Conservation (phyloP, 2,888 invertebrate species). For the Heliconius ismenius region DNA sequence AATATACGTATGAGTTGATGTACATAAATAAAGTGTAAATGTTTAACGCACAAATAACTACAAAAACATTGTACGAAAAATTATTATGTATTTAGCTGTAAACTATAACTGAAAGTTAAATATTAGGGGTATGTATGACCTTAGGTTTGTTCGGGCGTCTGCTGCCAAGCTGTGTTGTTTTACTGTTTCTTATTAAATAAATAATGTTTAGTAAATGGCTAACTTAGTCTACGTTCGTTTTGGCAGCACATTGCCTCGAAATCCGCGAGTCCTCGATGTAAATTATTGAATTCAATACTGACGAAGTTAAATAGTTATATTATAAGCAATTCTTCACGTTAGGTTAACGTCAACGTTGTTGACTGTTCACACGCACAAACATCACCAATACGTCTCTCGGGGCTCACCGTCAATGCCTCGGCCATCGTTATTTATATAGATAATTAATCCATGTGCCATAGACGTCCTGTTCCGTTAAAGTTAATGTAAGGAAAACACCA, state of each 20-base stretch:
- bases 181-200: slow-evolving; percentile 33
- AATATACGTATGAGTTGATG: slow-evolving; percentile 80
- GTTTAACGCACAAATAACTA: slow-evolving; percentile 81
- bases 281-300: slow-evolving; percentile 49
- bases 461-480: slow-evolving; percentile 58
- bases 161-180: slow-evolving; percentile 51
- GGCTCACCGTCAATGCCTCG: slow-evolving; percentile 59
- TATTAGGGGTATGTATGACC: slow-evolving; percentile 63
- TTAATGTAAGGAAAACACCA: slow-evolving; percentile 76
- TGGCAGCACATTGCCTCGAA: slow-evolving; percentile 45
- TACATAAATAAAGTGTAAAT: slow-evolving; percentile 82
- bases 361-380: slow-evolving; percentile 72
- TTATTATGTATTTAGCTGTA: slow-evolving; percentile 77
- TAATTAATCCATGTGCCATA: slow-evolving; percentile 51
- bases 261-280: slow-evolving; percentile 51
- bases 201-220: slow-evolving; percentile 36
- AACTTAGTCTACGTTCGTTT: slow-evolving; percentile 31
- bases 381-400: slow-evolving; percentile 61
- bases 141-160: slow-evolving; percentile 61
- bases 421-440: slow-evolving; percentile 45
- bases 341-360: slow-evolving; percentile 55
- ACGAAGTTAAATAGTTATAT: slow-evolving; percentile 55
- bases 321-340: slow-evolving; percentile 52
- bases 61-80: slow-evolving; percentile 57
- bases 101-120: slow-evolving; percentile 67